Evolutionary conservation across 2,113 vertebrate species (phyloP), one percentile per base, ranked within the genome.

Genomic region (Cacatua alba): DNA sequence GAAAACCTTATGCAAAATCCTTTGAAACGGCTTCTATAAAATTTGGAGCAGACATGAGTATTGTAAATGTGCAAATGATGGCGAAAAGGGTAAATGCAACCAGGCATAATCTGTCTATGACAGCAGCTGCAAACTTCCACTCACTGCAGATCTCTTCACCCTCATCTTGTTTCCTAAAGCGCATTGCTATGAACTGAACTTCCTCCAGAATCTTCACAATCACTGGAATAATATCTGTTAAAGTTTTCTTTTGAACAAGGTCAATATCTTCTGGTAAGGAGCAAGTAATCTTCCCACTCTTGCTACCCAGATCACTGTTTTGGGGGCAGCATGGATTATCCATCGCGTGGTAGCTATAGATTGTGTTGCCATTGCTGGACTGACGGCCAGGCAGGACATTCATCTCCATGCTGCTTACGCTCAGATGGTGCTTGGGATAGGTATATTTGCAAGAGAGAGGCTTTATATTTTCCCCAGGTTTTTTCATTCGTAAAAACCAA

Each of bases 61-160:
- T 99, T 82, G 98, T 98, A 93, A 99, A 98, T 48, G 99, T 99
- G 97, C 98, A 99, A 90, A 99, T 98, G 95, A 99, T 98, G 87
- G 99, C 98, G 95, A 99, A 99, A 71, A 99, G 98, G 3, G 98
- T 98, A 95, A 99, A 99, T 29, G 98, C 98, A 96, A 99, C 98
- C 64, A 99, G 98, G 94, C 99, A 99, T 44, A 99, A 97, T 14
- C 99, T 98, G 96, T 99, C 99, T 95, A 99, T 98, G 29, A 99
- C 98, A 6, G 99, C 99, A 9, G 99, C 99, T 1, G 99, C 99
- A 71, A 99, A 99, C 95, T 99, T 99, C 99, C 99, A 99, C 89
- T 99, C 99, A 41, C 98, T 98, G 94, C 98, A 98, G 92, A 99
- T 94, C 13, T 98, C 99, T 91, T 99, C 98, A 5, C 97, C 98